These are phyloP conservation scores for Lutraria lutraria DNA, from an alignment of 2,888 invertebrate species.

Conservation along the genomic window DNA sequence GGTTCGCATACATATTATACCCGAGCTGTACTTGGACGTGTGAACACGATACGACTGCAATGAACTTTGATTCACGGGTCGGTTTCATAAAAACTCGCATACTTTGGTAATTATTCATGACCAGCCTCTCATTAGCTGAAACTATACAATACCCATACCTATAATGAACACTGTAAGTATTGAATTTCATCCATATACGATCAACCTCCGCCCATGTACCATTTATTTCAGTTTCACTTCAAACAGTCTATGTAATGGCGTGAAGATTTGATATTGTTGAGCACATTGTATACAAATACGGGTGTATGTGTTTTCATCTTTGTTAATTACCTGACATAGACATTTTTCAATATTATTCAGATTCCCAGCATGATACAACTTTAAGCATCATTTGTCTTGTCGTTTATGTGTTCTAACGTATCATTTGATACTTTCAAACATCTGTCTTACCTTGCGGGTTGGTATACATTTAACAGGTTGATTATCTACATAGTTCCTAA, in stretches of 20 bases:
- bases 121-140: constrained; percentile 48
- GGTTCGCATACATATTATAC: constrained; percentile 41
- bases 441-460: not conserved
- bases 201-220: constrained; percentile 41
- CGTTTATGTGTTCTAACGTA: not conserved
- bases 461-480: not conserved
- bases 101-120: constrained; percentile 48
- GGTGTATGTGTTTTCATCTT: constrained; percentile 40
- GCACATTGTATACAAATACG: constrained; percentile 15
- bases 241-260: constrained; percentile 42
- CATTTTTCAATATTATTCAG: not conserved
- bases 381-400: constrained; percentile 14
- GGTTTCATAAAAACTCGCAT: constrained; percentile 48
- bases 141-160: constrained; percentile 35
- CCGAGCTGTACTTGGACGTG: constrained; percentile 33
- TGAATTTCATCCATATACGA: not conserved
- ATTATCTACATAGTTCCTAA: not conserved
- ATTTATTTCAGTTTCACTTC: constrained; percentile 51
- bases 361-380: not conserved
- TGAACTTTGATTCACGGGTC: constrained; percentile 17
- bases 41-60: constrained; percentile 21
- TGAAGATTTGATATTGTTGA: constrained; percentile 48
- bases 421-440: not conserved
- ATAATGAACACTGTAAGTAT: constrained; percentile 39
- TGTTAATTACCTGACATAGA: not conserved